These are phyloP conservation scores for Diorhabda carinulata DNA, from an alignment of 1,140 invertebrate species.

Conservation along the genomic window DNA sequence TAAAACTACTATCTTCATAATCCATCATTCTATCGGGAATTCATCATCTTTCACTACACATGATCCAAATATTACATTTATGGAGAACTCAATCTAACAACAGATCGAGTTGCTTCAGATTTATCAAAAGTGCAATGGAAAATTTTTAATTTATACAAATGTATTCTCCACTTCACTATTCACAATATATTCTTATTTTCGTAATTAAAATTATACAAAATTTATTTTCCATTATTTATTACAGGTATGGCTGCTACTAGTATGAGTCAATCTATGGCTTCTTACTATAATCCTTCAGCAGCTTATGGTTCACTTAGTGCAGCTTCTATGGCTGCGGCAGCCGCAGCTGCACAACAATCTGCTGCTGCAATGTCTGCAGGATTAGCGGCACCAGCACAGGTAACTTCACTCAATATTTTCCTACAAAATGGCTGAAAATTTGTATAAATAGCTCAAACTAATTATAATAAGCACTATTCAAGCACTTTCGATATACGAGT, in stretches of 20 bases:
- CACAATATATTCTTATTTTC: background rate
- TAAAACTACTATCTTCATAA: too few species aligned
- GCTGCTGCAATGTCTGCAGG: slow-evolving; percentile 58
- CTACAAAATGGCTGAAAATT: too few species aligned
- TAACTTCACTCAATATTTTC: slow-evolving; percentile 36
- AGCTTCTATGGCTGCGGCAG: slow-evolving; percentile 61
- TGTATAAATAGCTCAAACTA: too few species aligned
- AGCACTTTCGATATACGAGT: too few species aligned
- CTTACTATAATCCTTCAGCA: slow-evolving; percentile 61
- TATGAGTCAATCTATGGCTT: slow-evolving; percentile 60
- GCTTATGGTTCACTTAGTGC: slow-evolving; percentile 61
- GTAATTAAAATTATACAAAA: background rate
- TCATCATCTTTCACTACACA: too few species aligned
- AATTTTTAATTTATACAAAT: background rate
- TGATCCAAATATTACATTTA: too few species aligned
- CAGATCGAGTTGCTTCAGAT: background rate
- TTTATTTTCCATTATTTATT: slow-evolving; percentile 25
- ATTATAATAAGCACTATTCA: too few species aligned
- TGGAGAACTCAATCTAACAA: background rate
- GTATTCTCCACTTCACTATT: background rate
- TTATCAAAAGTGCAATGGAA: background rate
- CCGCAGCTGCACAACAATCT: slow-evolving; percentile 59
- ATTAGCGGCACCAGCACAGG: slow-evolving; percentile 56
- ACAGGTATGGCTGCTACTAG: slow-evolving; percentile 57
- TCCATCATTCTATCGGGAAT: too few species aligned